phyloP scores from a whole-genome alignment of 1,140 invertebrate species.

The Eulimnadia texana region DNA sequence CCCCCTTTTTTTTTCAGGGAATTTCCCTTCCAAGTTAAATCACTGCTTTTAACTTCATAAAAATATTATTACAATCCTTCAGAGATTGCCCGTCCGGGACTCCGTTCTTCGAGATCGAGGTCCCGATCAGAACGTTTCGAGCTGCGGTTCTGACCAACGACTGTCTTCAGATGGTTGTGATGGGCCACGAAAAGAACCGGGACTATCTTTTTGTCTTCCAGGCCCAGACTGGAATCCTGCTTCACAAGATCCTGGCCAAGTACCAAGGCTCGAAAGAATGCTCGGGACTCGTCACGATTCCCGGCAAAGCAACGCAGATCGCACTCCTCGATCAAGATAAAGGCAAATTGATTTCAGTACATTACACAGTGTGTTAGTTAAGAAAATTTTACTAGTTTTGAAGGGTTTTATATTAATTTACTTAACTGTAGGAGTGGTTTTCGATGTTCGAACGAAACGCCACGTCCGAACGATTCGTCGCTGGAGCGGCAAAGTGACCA shows the following conservation, averaged over 20 bases:
- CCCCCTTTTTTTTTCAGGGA: too few relatives aligned
- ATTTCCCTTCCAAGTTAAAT: too few relatives aligned
- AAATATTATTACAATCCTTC: too few relatives aligned
- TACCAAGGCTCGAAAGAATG: slow-evolving; percentile 50
- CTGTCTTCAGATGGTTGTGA: slow-evolving; percentile 54
- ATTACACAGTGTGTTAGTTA: slow-evolving; percentile 23
- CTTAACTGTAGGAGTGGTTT: slow-evolving; percentile 32
- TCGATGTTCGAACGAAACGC: slow-evolving; percentile 60
- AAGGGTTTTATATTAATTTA: slow-evolving; percentile 16
- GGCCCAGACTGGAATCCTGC: slow-evolving; percentile 59
- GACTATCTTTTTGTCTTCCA: slow-evolving; percentile 70
- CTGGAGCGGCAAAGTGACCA: slow-evolving; percentile 70
- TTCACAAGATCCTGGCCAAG: slow-evolving; percentile 57
- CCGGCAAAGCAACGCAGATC: slow-evolving; percentile 55
- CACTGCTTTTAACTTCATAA: too few relatives aligned
- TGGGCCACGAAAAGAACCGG: slow-evolving; percentile 66
- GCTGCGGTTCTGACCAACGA: slow-evolving; percentile 66
- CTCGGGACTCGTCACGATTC: slow-evolving; percentile 51
- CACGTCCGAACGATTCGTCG: slow-evolving; percentile 53
- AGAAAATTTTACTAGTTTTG: neutral
- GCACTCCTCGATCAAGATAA: slow-evolving; percentile 82
- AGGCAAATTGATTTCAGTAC: slow-evolving; percentile 44
- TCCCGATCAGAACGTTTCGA: slow-evolving; percentile 51
- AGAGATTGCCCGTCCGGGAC: slow-evolving; percentile 43
- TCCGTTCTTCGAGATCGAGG: slow-evolving; percentile 63